Evolutionary conservation across 2,797 vertebrate genomes (phyloP), one percentile per base, ranked within the genome.

Genomic region (Rhinichthys osculus): DNA sequence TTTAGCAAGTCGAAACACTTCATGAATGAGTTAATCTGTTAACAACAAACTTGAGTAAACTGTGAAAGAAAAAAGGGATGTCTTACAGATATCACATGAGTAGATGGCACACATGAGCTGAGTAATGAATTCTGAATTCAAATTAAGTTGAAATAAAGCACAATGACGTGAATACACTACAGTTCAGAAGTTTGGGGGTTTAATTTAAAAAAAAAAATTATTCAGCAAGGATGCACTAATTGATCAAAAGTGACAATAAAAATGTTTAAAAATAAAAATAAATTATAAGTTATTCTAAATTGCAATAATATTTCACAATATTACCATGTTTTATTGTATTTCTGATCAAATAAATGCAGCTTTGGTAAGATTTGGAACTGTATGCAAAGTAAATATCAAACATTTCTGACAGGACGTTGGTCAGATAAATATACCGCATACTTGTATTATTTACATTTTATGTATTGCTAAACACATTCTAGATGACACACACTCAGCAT

Each of bases 11-110:
- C 2, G 40, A 73, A 73, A 64, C 54, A 64, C 40, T 83, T 44
- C 42, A 81, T 38, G 44, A 35, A 33, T 66, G 42, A 74, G 71
- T 52, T 35, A 17, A 67, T 67, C 62, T 35, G 40, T 33, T 38
- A 35, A 50, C 42, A 67, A 57, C 78, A 57, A 44, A 73, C 33
- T 66, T 33, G 21, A 35, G 47, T 5, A 35, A 76, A 57, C 73
- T 23, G 21, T 14, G 1, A 42, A 40, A 54, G 23, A 52, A 52
- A 23, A 27, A 33, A 84, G 52, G 73, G 23, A 80, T 33, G 78
- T 47, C 62, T 62, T 80, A 47, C 42, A 80, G 40, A 50, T 21
- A 67, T 81, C 64, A 81, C 62, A 57, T 69, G 64, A 69, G 30
- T 30, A 67, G 79, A 69, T 50, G n/a, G 42, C 62, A 69, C 76